Percentiles rank a stretch among this genome's conserved stretches.
Conservation (phyloP, 2,113 vertebrate species). For the Platysteira castanea region DNA sequence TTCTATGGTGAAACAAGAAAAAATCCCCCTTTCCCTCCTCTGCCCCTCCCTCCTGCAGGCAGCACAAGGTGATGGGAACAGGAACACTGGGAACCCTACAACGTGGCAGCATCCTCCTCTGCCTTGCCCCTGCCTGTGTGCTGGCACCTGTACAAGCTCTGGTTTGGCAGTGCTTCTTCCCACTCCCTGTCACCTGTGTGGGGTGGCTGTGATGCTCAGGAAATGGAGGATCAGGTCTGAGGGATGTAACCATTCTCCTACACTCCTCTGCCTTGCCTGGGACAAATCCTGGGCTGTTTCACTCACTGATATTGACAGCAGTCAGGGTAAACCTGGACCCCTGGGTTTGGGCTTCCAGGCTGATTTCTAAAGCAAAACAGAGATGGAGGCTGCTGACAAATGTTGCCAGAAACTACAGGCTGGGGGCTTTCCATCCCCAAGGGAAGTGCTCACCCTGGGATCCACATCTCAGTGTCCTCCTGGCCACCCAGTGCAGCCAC, state of each 20-base stretch:
- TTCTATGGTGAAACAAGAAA: constrained; percentile 1
- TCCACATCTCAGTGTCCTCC: not conserved
- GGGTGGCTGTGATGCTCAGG: not conserved
- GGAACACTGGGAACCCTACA: not conserved
- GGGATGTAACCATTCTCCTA: not conserved
- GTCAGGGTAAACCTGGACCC: not conserved
- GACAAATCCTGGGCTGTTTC: not conserved
- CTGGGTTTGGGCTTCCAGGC: not conserved
- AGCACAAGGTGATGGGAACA: not conserved
- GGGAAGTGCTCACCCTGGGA: fast-evolving
- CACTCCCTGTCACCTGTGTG: fast-evolving
- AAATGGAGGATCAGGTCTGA: fast-evolving
- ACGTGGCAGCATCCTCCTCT: not conserved
- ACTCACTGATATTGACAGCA: not conserved
- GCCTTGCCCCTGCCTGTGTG: not conserved
- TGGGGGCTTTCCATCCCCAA: not conserved
- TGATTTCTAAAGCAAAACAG: not conserved
- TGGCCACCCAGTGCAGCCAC: not conserved
- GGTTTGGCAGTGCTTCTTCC: not conserved
- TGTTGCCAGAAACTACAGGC: not conserved
- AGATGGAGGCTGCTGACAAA: not conserved
- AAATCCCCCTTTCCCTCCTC: not conserved
- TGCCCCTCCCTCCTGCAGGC: not conserved
- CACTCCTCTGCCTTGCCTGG: not conserved
- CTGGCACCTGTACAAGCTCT: not conserved